Conservation (phyloP, 2,888 invertebrate genomes). For the Saturnia japonica region DNA sequence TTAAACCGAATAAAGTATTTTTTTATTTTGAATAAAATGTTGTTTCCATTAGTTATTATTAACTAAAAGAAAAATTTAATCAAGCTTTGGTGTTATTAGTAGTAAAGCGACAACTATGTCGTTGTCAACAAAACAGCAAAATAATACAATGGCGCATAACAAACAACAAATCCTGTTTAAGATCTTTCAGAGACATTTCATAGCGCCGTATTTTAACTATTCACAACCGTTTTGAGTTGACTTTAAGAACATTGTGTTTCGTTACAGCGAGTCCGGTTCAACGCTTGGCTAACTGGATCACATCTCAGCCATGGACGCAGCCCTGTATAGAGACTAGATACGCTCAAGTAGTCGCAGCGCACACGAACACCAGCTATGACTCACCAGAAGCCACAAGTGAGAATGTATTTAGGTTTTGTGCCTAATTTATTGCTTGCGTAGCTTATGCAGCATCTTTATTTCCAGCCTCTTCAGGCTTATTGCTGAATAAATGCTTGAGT, state of each 20-base stretch:
- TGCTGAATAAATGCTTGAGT: no score
- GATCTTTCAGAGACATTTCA: no score
- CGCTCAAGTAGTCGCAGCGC: constrained; percentile 47
- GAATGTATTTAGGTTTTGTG: constrained; percentile 24
- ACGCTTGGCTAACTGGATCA: constrained; percentile 61
- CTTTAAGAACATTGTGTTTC: not conserved
- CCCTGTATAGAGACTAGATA: constrained; percentile 66
- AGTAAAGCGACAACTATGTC: no score
- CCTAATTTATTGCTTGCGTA: not conserved
- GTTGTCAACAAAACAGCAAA: no score
- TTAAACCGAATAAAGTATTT: no score
- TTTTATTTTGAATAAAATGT: no score
- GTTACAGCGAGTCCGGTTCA: constrained; percentile 49
- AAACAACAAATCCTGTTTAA: no score
- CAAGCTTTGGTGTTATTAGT: no score
- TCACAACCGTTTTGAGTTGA: not conserved
- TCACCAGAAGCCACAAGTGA: constrained; percentile 52
- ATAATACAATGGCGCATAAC: no score
- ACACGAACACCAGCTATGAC: constrained; percentile 59
- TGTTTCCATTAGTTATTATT: no score
- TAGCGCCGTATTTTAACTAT: not conserved
- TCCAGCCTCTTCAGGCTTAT: not conserved
- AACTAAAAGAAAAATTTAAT: no score
- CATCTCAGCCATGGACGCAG: constrained; percentile 43
- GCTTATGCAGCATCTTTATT: not conserved